phyloP scores from a whole-genome alignment of 2,113 vertebrate species.

The Phalacrocorax pelagicus region DNA sequence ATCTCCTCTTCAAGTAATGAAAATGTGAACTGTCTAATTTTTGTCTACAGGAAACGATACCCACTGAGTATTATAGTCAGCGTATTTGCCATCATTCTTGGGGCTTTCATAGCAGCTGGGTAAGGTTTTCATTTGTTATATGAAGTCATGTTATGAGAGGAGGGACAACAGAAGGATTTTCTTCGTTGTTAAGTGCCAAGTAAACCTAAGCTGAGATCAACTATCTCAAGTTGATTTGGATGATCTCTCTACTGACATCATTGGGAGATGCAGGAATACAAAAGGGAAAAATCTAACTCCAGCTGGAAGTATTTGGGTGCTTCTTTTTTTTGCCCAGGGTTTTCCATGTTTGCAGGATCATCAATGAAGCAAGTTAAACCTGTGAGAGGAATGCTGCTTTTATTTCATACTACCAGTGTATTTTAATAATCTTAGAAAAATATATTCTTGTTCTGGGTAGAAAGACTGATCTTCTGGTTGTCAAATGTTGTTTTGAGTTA shows the following conservation, averaged over 20 bases:
- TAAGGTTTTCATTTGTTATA: slow-evolving; percentile 67
- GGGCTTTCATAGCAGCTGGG: slow-evolving; percentile 90
- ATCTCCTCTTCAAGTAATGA: background rate
- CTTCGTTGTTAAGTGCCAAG: background rate
- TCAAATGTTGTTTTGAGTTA: background rate
- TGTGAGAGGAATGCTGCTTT: background rate
- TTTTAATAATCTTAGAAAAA: background rate
- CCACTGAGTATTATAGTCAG: slow-evolving; percentile 76
- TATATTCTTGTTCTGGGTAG: background rate
- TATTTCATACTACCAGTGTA: background rate
- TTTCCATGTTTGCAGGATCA: background rate
- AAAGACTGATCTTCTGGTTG: background rate
- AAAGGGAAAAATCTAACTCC: background rate
- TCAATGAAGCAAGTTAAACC: background rate
- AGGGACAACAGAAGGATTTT: background rate
- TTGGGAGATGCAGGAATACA: background rate
- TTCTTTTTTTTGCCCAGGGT: background rate
- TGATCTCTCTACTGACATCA: background rate
- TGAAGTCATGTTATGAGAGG: background rate
- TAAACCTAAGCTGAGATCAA: background rate
- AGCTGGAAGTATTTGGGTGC: background rate
- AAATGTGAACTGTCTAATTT: slow-evolving; percentile 8
- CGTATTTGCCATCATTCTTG: slow-evolving; percentile 83
- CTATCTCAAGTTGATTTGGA: background rate
- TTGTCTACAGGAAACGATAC: slow-evolving; percentile 82